A percentile compares a stretch with the other conserved stretches of the same genome.
Evolutionary conservation across 2,113 vertebrate species (phyloP).

Genomic region (cat (Felis catus)): F.catus_Fca126_mat1.0 CM031412.1:120549001-120549500

Average conservation of each 20-base stretch:
- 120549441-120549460: background rate
- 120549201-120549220: background rate
- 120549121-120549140: background rate
- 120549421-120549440: background rate
- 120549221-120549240: background rate
- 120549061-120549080: background rate
- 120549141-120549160: background rate
- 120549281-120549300: background rate
- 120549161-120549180: background rate
- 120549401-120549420: background rate
- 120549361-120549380: background rate
- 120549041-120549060: background rate
- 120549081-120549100: background rate
- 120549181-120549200: background rate
- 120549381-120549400: background rate
- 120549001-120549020: background rate
- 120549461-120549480: background rate
- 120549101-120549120: background rate
- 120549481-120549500: background rate
- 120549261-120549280: background rate
- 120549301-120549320: background rate
- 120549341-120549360: background rate
- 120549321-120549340: background rate
- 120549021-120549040: background rate
- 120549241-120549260: background rate